phyloP scores from a whole-genome alignment of 2,797 vertebrate species.

The Oreochromis grahami region DNA sequence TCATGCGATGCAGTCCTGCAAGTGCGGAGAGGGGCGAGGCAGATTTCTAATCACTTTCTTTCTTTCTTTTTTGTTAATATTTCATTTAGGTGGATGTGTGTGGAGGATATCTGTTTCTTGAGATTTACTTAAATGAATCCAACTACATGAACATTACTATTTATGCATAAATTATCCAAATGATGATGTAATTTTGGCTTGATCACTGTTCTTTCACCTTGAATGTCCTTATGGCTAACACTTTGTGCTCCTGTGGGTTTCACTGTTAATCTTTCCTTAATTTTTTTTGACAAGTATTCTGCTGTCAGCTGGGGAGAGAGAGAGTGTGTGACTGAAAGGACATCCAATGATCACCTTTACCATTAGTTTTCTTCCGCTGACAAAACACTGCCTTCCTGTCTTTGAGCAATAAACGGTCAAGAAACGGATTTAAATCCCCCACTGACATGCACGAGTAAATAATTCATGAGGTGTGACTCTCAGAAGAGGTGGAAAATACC shows the following conservation, averaged over 20 bases:
- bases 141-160: background rate
- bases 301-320: background rate
- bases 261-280: background rate
- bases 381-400: background rate
- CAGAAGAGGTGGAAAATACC: slow-evolving; percentile 51
- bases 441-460: slow-evolving; percentile 47
- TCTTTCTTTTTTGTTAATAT: background rate
- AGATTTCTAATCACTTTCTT: background rate
- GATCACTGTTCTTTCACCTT: background rate
- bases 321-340: background rate
- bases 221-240: background rate
- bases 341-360: background rate
- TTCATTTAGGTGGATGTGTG: background rate
- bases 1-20: background rate
- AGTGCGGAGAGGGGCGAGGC: slow-evolving; percentile 37
- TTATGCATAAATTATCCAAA: background rate
- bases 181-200: background rate
- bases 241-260: background rate
- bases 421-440: slow-evolving; percentile 23
- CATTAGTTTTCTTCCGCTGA: background rate
- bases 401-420: slow-evolving; percentile 31
- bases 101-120: background rate
- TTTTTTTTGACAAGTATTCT: background rate
- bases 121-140: background rate
- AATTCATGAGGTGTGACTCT: slow-evolving; percentile 67